These are phyloP conservation scores for Heliothis subflexa DNA, from an alignment of 1,140 invertebrate genomes.

Conservation along the genomic window DNA sequence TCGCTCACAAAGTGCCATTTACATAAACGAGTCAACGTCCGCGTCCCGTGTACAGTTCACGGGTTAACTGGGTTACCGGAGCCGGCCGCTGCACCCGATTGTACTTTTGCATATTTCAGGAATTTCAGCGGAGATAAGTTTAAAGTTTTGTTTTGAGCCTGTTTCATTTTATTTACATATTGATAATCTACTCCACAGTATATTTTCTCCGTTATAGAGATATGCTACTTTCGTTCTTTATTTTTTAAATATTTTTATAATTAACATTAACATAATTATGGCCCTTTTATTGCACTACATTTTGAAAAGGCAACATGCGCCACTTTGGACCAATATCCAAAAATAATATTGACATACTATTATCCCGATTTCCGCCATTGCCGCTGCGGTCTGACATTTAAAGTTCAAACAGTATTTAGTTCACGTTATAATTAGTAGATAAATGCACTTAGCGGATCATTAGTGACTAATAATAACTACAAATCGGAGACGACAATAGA, in stretches of 20 bases:
- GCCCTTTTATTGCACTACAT: too few species aligned
- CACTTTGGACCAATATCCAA: constrained; percentile 14
- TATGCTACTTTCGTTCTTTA: not conserved
- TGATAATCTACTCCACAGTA: too few species aligned
- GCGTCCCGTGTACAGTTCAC: constrained; percentile 14
- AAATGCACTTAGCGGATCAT: constrained; percentile 11
- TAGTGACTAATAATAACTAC: constrained; percentile 18
- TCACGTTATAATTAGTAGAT: constrained; percentile 43
- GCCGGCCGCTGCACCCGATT: constrained; percentile 21
- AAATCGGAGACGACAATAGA: not conserved
- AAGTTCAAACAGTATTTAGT: constrained; percentile 42
- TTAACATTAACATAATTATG: too few species aligned
- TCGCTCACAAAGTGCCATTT: constrained; percentile 22
- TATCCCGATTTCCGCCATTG: constrained; percentile 4
- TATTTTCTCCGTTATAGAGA: not conserved
- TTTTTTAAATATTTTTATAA: not conserved
- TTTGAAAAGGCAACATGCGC: too few species aligned
- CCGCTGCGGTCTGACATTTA: constrained; percentile 36
- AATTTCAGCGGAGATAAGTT: not conserved
- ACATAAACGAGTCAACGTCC: constrained; percentile 39
- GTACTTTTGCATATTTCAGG: constrained; percentile 37
- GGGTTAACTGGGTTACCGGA: constrained; percentile 31
- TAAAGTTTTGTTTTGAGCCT: not conserved
- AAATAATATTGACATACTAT: not conserved
- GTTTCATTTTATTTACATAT: too few species aligned